Evolutionary conservation across 2,113 vertebrate genomes (phyloP), one percentile per base, ranked within the genome.

Genomic region (Macheiramphus alcinus): DNA sequence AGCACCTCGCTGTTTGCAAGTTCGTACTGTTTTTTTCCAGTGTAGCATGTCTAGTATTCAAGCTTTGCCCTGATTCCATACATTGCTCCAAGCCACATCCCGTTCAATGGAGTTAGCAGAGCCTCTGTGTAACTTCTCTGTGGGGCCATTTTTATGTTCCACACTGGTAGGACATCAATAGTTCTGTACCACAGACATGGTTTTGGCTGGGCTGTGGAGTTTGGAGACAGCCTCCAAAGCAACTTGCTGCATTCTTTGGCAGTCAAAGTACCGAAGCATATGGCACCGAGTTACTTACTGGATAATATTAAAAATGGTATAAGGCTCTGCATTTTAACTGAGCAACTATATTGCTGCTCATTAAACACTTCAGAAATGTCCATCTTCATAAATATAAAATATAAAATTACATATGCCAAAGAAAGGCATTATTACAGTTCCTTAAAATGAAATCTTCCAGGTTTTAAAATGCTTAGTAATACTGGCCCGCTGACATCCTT

Each of bases 281-380:
- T 96, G 97, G 97, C 94, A 95, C 71, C 67, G 90, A 96, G 56
- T 98, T 96, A 97, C 96, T 95, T 93, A 93, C 94, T 97, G 96
- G 72, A 84, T 95, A 91, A 97, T 97, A 98, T 97, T 98, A 97
- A 97, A 97, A 97, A 95, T 88, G 66, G 89, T 95, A 94, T 91
- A 94, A 84, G 67, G 86, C 91, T 93, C 73, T 95, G 89, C 66
- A 62, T 96, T 97, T 97, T 94, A 97, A 93, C 91, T 26, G 80
- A 94, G 78, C 63, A 88, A 91, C 95, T 97, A 95, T 96, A 96
- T 97, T 97, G 78, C 96, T 97, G 80, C 83, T 97, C 96, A 97
- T 98, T 97, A 98, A 98, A 97, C 92, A 96, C 95, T 97, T 97
- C 95, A 96, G 97, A 98, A 97, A 97, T 95, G 92, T 95, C 93